Evolutionary conservation across 2,888 invertebrate species (phyloP), one percentile per base, ranked within the genome.

Genomic region (Eupithecia tripunctaria): DNA sequence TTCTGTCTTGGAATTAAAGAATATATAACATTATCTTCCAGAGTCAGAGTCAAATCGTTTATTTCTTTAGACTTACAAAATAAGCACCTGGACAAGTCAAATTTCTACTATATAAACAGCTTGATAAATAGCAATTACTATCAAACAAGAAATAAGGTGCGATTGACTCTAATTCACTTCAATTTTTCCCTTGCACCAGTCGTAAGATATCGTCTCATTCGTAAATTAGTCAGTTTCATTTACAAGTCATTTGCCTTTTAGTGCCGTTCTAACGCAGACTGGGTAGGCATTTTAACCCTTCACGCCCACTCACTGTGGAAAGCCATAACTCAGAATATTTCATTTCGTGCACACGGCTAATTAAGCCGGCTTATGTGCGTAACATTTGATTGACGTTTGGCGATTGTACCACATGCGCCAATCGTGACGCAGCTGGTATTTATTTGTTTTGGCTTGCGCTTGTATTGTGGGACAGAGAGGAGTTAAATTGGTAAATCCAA

Each of bases 311-410:
- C 62, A 25, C 62, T 32, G 62, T 63, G 62, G 62, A 63, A 36
- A 36, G 38, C 64, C 38, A 73, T 68, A 68, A 73, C 73, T 68
- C 70, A 71, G 71, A 74, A 71, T 68, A 70, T 70, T 43, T 27
- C 70, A 59, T 15, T 43, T 32, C 29, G 29, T 18, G 43, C 66
- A 43, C 69, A 69, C 27, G 71, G 67, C 71, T 75, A 73, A 78
- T 79, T 77, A 73, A 65, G 59, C 64, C 59, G 27, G 69, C 70
- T 70, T 59, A 63, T 66, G 56, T 59, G 65, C 68, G 79, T 75
- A 73, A 67, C 73, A 71, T 77, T 76, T 77, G 76, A 80, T 77
- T 78, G 77, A 75, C 77, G 74, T n/a, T n/a, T n/a, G n/a, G n/a
- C n/a, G n/a, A n/a, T n/a, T n/a, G n/a, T 76, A 67, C 67, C 69